Conservation (phyloP, 2,888 invertebrate genomes). For the Teleogryllus oceanicus region DNA sequence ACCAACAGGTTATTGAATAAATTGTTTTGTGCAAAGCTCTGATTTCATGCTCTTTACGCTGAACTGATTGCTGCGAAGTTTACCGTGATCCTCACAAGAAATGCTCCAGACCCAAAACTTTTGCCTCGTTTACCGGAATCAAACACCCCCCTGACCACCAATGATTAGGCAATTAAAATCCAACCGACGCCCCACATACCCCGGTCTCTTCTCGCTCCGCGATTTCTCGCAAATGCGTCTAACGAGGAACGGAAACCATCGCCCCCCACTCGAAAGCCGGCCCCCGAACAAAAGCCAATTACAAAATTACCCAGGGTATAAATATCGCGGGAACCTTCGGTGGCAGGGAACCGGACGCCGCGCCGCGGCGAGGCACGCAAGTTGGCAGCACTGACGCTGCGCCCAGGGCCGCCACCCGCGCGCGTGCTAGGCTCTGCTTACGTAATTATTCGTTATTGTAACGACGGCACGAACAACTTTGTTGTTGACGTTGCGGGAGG, state of each 20-base stretch:
- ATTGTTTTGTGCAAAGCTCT: too few species aligned
- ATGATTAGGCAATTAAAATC: too few species aligned
- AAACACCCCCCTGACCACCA: too few species aligned
- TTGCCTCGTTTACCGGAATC: too few species aligned
- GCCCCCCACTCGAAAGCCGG: not conserved
- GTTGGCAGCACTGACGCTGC: not conserved
- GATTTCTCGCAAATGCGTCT: not conserved
- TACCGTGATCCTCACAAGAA: too few species aligned
- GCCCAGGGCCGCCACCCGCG: constrained; percentile 2
- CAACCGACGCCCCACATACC: not conserved
- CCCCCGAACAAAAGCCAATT: not conserved
- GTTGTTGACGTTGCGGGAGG: constrained; percentile 1
- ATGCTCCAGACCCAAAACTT: too few species aligned
- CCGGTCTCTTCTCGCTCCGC: not conserved
- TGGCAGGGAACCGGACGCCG: not conserved
- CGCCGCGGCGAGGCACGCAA: not conserved
- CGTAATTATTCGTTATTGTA: constrained; percentile 18
- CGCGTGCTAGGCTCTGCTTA: constrained; percentile 3
- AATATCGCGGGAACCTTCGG: not conserved
- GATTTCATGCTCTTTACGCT: too few species aligned
- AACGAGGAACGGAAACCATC: not conserved
- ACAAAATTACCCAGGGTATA: constrained; percentile 2
- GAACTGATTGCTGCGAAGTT: too few species aligned
- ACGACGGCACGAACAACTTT: constrained; percentile 18
- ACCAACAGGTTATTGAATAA: too few species aligned